Base-by-base conservation (phyloP, 2,888 invertebrate species). In the Criorhina ranunculi region DNA sequence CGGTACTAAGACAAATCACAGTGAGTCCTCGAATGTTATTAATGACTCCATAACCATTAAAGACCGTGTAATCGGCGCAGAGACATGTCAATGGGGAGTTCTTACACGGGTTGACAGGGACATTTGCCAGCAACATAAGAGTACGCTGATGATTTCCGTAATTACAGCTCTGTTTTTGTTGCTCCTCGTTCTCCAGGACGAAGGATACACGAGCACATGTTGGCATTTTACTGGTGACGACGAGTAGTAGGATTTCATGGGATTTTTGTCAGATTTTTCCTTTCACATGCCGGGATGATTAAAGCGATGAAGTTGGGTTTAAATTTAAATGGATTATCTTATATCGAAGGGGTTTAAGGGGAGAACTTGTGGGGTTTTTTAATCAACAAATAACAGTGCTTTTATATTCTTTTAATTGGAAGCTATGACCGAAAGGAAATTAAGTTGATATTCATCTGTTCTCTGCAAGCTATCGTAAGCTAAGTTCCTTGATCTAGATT, bases 21-120 rank as follows among this genome's bases (percentile, higher is more conserved):
- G 9, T 6, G 49, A 59, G 72, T 55, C 44, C 73, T 55, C 73
- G 62, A 64, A 75, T 55, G 55, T 53, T 73, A 75, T 75, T 57
- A 66, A 75, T 49, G 66, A 46, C 46, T 57, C 24, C 9, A 40
- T 57, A 49, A 17, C 75, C 46, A 44, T 75, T 57, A 75, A 66
- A 49, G 44, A 35, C 53, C 33, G 19, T 55, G 29, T 35, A 44
- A 46, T 44, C 35, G 51, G 40, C 29, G n/a, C 17, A 1, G 19
- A 33, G 24, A 31, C 17, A 53, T 42, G 31, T 67, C 53, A 67
- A 67, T 42, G 9, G 42, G 4, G 67, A 42, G 24, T 24, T 24
- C 17, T 19, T 55, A 67, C 17, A 66, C 19, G 42, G 40, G 42
- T 67, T 67, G 55, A 31, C 53, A 67, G 67, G 15, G 12, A 29